phyloP scores from a whole-genome alignment of 2,113 vertebrate species.

The Hemibagrus wyckioides region DNA sequence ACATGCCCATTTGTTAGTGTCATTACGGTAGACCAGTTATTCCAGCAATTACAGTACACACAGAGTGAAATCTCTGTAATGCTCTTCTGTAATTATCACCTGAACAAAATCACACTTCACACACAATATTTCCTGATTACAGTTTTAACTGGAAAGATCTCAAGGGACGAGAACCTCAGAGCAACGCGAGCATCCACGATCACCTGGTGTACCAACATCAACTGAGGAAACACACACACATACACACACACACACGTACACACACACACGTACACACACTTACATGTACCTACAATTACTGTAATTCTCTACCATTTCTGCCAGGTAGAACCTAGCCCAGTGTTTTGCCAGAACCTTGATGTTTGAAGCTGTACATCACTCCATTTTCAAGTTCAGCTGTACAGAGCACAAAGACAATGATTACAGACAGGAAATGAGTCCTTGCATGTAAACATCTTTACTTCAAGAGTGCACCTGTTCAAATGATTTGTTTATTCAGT shows the following conservation, averaged over 20 bases:
- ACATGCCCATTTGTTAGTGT: neutral
- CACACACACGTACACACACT: neutral
- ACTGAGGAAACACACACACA: neutral
- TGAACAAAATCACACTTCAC: neutral
- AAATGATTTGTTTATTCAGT: neutral
- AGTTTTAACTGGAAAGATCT: too few species aligned
- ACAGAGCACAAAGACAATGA: too few species aligned
- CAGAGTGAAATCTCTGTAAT: neutral
- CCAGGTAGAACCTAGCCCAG: neutral
- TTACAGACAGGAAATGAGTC: too few species aligned
- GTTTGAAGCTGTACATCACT: neutral
- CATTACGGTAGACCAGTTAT: neutral
- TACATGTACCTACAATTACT: neutral
- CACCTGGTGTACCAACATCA: neutral
- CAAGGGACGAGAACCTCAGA: neutral
- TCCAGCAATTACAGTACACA: neutral
- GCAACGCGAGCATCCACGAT: neutral
- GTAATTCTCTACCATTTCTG: neutral
- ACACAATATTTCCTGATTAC: conserved; percentile 7
- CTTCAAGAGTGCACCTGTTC: neutral
- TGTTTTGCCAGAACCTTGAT: neutral
- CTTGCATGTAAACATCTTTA: neutral
- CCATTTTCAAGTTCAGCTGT: neutral
- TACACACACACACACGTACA: neutral
- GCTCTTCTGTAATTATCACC: neutral